Conservation (phyloP, 2,797 vertebrate genomes). For the Sebastes iracundus region DNA sequence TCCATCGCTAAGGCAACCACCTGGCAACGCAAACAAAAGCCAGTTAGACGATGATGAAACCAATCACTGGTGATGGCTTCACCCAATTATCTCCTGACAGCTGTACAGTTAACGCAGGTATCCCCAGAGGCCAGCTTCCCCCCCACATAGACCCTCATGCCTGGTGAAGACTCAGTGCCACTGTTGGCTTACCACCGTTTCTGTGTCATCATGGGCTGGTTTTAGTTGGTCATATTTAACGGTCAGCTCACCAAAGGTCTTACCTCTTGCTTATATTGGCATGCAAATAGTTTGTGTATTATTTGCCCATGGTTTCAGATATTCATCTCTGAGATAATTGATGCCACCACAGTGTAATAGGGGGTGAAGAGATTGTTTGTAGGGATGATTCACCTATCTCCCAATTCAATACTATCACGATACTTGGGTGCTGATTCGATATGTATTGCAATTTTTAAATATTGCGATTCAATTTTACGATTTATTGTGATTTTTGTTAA, state of each 20-base stretch:
- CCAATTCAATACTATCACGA: too few relatives aligned
- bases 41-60: background rate
- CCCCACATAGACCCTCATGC: background rate
- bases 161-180: background rate
- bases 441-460: too few relatives aligned
- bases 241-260: background rate
- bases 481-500: too few relatives aligned
- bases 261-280: background rate
- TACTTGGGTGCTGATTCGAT: too few relatives aligned
- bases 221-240: background rate
- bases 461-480: too few relatives aligned
- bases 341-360: background rate
- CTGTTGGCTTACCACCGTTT: background rate
- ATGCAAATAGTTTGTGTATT: background rate
- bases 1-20: slow-evolving; percentile 92
- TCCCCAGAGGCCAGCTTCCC: slow-evolving; percentile 20
- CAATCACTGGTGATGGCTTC: background rate
- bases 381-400: too few relatives aligned
- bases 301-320: background rate
- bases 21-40: slow-evolving; percentile 70
- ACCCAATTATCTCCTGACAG: slow-evolving; percentile 37
- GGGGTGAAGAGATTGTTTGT: background rate
- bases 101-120: slow-evolving; percentile 59
- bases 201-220: background rate
- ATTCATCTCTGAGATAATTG: background rate